Conservation (phyloP, 2,888 invertebrate species). For the Apomyelois bistriatella region DNA sequence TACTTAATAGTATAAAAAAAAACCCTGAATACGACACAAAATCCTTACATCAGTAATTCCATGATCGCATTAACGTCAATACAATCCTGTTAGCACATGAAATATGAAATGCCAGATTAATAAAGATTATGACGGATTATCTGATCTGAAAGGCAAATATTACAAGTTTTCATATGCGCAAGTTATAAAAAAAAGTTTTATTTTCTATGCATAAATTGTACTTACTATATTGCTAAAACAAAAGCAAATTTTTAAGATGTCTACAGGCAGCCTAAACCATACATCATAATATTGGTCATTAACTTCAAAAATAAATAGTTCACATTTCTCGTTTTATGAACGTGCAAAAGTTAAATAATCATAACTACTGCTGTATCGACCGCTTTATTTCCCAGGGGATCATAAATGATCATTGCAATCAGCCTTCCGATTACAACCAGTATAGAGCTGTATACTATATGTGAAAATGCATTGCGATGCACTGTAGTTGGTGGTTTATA, state of each 20-base stretch:
- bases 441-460: constrained; percentile 8
- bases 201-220: too few relatives aligned
- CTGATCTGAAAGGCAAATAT: background rate
- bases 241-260: too few relatives aligned
- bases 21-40: background rate
- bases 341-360: background rate
- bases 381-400: constrained; percentile 17
- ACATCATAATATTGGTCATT: too few relatives aligned
- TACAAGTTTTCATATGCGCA: background rate
- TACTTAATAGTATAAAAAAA: too few relatives aligned
- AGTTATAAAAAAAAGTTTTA: too few relatives aligned
- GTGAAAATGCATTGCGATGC: background rate
- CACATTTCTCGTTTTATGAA: background rate
- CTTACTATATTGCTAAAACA: too few relatives aligned
- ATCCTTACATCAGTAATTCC: constrained; percentile 2
- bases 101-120: background rate
- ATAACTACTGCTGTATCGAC: background rate
- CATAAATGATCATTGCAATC: constrained; percentile 20
- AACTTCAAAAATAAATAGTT: too few relatives aligned
- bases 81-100: background rate
- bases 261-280: too few relatives aligned
- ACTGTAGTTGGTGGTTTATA: background rate
- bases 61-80: background rate
- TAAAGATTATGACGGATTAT: constrained; percentile 1
- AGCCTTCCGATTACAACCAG: background rate